Evolutionary conservation across 2,113 vertebrate species (phyloP).

Genomic region (Lanius collurio): DNA sequence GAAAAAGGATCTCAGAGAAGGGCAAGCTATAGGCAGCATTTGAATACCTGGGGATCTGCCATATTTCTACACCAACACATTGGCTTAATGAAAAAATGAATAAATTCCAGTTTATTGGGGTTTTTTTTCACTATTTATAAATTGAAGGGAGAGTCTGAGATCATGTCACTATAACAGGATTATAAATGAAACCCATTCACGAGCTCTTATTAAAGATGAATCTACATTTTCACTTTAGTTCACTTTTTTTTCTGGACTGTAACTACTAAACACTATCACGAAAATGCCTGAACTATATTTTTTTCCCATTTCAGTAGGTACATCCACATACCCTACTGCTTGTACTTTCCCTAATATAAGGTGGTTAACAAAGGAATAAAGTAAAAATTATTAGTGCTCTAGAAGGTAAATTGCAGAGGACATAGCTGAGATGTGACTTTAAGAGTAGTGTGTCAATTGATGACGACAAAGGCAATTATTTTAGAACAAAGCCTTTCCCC

Average conservation of each 20-base stretch:
- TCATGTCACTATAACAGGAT: not conserved
- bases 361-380: not conserved
- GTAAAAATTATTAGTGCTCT: not conserved
- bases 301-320: not conserved
- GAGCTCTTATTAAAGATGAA: not conserved
- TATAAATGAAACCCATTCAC: not conserved
- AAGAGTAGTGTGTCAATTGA: not conserved
- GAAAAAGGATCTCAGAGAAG: not conserved
- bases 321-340: not conserved
- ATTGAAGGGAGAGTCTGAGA: not conserved
- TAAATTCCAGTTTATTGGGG: not conserved
- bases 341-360: not conserved
- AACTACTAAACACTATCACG: not conserved
- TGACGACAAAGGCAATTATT: not conserved
- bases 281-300: not conserved
- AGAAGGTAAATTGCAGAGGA: not conserved
- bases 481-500: not conserved
- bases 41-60: not conserved
- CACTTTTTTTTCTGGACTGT: not conserved
- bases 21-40: not conserved
- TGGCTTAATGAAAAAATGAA: constrained; percentile 7
- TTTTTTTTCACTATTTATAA: constrained; percentile 3
- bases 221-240: not conserved
- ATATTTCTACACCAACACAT: not conserved
- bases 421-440: not conserved